Percentiles rank a stretch among this genome's conserved stretches.
These are phyloP conservation scores for Dromiciops gliroides DNA, from an alignment of 2,113 vertebrate genomes.

Conservation along the genomic window DNA sequence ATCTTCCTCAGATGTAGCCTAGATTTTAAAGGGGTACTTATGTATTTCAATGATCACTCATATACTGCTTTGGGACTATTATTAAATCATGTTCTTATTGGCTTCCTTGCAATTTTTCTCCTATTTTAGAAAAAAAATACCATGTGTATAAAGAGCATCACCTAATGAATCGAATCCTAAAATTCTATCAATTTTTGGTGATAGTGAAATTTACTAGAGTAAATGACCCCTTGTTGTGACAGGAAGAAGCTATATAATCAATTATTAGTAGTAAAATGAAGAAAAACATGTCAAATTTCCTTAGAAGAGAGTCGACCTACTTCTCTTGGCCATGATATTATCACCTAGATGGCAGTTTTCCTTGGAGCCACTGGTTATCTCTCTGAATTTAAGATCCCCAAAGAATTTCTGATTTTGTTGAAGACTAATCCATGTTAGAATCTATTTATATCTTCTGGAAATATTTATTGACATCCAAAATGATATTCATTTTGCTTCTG, in stretches of 20 bases:
- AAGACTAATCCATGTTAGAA: not conserved
- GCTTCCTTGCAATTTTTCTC: not conserved
- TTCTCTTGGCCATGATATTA: not conserved
- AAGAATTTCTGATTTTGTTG: not conserved
- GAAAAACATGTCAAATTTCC: not conserved
- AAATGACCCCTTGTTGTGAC: not conserved
- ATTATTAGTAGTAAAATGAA: not conserved
- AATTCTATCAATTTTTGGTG: not conserved
- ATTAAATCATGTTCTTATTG: not conserved
- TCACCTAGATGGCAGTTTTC: not conserved
- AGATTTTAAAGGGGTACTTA: not conserved
- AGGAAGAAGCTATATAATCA: not conserved
- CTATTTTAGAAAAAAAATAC: not conserved
- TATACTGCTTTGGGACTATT: not conserved
- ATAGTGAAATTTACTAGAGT: not conserved
- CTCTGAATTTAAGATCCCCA: not conserved
- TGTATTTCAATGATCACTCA: not conserved
- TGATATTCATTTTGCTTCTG: not conserved
- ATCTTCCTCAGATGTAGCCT: not conserved
- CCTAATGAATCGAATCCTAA: not conserved
- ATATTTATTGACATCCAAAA: not conserved
- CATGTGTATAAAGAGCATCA: not conserved
- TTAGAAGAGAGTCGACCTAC: not conserved
- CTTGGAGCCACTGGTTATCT: not conserved
- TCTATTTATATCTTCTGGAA: not conserved